Conservation (phyloP, 1,140 invertebrate genomes). For the Asbolus verrucosus region DNA sequence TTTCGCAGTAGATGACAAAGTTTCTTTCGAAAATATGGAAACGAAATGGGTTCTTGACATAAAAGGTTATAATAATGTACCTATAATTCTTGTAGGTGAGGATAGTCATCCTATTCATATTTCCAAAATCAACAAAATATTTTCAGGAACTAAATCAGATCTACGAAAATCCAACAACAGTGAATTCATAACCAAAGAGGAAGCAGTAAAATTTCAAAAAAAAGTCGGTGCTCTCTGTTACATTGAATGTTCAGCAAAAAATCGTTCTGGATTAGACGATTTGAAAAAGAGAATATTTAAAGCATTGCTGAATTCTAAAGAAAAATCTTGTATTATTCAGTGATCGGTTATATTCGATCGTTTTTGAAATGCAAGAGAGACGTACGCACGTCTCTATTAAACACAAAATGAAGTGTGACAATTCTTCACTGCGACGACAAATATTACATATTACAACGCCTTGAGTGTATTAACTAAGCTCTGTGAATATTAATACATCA, state of each 20-base stretch:
- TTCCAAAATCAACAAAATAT: not conserved
- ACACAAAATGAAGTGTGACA: no score
- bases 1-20: conserved; percentile 24
- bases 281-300: conserved; percentile 22
- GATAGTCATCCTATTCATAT: not conserved
- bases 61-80: not conserved
- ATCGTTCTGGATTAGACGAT: conserved; percentile 17
- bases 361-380: no score
- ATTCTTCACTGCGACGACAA: no score
- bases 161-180: not conserved
- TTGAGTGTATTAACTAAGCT: no score
- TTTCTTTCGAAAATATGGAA: conserved; percentile 37
- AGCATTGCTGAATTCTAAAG: not conserved
- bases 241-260: conserved; percentile 39
- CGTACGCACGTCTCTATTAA: no score
- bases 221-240: conserved; percentile 29
- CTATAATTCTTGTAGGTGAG: conserved; percentile 18
- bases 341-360: no score
- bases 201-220: conserved; percentile 16
- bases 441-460: no score
- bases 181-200: conserved; percentile 6
- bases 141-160: conserved; percentile 29
- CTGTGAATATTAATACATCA: no score
- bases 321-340: conserved; percentile 6
- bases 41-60: conserved; percentile 20